Percentiles rank a stretch among this genome's conserved stretches.
phyloP scores from a whole-genome alignment of 1,140 invertebrate species.

The Drosophila punjabiensis region DNA sequence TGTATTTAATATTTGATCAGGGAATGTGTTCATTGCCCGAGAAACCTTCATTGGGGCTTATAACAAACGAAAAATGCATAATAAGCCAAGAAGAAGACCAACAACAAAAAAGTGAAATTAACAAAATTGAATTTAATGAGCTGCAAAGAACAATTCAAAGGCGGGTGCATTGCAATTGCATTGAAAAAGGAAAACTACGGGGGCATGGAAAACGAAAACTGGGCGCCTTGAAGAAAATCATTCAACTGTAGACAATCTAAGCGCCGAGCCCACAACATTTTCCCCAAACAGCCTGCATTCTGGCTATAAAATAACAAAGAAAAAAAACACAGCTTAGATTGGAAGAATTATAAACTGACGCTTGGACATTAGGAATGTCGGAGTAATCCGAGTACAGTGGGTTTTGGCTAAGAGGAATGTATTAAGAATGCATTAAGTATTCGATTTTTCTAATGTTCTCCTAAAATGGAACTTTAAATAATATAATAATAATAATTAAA shows the following conservation, averaged over 20 bases:
- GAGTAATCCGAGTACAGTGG: conserved; percentile 36
- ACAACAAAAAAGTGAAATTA: conserved; percentile 32
- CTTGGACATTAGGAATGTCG: conserved; percentile 67
- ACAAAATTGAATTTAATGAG: conserved; percentile 75
- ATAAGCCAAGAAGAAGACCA: conserved; percentile 31
- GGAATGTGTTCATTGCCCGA: not conserved
- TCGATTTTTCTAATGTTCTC: too few species aligned
- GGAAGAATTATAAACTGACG: conserved; percentile 68
- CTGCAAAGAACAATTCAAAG: conserved; percentile 54
- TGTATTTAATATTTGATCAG: not conserved
- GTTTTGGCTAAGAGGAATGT: not conserved
- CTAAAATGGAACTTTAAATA: too few species aligned
- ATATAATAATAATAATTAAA: too few species aligned
- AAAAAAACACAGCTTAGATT: conserved; percentile 27
- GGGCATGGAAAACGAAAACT: conserved; percentile 67
- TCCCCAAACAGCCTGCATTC: conserved; percentile 24
- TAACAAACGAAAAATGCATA: conserved; percentile 23
- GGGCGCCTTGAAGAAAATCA: conserved; percentile 78
- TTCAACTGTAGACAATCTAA: conserved; percentile 70
- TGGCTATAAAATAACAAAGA: conserved; percentile 27
- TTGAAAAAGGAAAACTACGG: conserved; percentile 53
- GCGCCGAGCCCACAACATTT: conserved; percentile 61
- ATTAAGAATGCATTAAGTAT: not conserved
- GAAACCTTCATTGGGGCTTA: conserved; percentile 1
- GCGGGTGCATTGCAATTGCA: conserved; percentile 71